Percentiles rank a stretch among this genome's conserved stretches.
phyloP scores from a whole-genome alignment of 2,888 invertebrate genomes.

The Acrobasis repandana region DNA sequence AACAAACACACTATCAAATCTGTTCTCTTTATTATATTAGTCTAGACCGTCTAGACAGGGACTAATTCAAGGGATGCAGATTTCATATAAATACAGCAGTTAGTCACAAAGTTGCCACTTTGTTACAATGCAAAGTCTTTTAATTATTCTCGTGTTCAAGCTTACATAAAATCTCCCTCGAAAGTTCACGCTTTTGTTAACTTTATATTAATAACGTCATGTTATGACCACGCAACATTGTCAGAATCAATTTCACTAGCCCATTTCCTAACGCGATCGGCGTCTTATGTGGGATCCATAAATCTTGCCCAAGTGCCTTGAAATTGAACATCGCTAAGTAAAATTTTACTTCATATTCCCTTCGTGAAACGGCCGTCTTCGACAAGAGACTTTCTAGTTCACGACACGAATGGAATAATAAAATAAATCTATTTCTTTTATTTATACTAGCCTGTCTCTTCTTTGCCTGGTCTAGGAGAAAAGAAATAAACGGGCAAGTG shows the following conservation, averaged over 20 bases:
- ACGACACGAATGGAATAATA: background rate
- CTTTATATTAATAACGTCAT: constrained; percentile 10
- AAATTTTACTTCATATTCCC: constrained; percentile 15
- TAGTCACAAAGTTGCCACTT: too few species aligned
- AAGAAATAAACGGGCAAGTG: too few species aligned
- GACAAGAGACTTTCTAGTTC: constrained; percentile 12
- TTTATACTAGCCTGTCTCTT: too few species aligned
- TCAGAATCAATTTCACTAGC: constrained; percentile 9
- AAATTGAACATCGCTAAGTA: constrained; percentile 18
- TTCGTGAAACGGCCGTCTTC: constrained; percentile 1
- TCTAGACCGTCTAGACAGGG: too few species aligned
- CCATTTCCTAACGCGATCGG: constrained; percentile 5
- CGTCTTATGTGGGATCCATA: constrained; percentile 12
- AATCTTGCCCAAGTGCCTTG: constrained; percentile 12
- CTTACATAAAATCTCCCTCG: background rate
- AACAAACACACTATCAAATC: too few species aligned
- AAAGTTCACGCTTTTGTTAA: background rate
- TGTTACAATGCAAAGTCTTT: too few species aligned
- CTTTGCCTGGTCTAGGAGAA: too few species aligned
- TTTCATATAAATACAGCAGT: too few species aligned
- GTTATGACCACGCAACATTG: constrained; percentile 19
- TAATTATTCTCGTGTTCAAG: too few species aligned
- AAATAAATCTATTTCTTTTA: too few species aligned
- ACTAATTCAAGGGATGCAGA: too few species aligned
- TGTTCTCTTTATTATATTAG: too few species aligned